Percentiles rank a stretch among this genome's conserved stretches.
Evolutionary conservation across 2,113 vertebrate species (phyloP).

Genomic region (Bos taurus): ARS-UCD2.0 NC_037331.1:61673001-61673500

Average conservation of each 20-base stretch:
- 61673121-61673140: background rate
- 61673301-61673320: background rate
- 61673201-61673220: background rate
- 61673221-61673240: background rate
- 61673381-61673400: background rate
- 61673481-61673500: background rate
- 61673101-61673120: background rate
- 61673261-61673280: background rate
- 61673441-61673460: background rate
- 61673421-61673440: background rate
- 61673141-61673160: background rate
- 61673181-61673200: background rate
- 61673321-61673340: background rate
- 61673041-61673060: conserved; percentile 78
- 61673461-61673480: background rate
- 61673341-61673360: background rate
- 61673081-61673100: conserved; percentile 47
- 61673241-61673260: background rate
- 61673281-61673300: background rate
- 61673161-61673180: background rate
- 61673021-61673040: conserved; percentile 65
- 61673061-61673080: conserved; percentile 52
- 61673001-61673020: conserved; percentile 64
- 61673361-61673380: background rate
- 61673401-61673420: conserved; percentile 14